Conservation (phyloP, 2,888 invertebrate genomes). For the Drosophila gaucha region DNA sequence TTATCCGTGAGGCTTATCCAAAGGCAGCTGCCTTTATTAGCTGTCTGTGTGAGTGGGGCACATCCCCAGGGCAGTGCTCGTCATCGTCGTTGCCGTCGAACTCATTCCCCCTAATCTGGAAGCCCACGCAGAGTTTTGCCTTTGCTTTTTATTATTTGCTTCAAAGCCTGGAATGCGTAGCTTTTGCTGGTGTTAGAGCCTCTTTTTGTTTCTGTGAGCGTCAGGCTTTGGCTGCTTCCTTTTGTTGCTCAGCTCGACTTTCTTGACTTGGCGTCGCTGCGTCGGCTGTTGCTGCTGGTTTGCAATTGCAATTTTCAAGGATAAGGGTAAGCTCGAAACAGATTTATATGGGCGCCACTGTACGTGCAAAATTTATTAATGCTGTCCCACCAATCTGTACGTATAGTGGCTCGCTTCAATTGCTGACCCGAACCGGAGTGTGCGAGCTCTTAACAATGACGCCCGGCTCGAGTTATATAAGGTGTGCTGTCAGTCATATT, state of each 20-base stretch:
- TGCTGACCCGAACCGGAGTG: conserved; percentile 10
- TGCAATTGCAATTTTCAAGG: conserved; percentile 82
- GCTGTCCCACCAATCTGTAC: conserved; percentile 24
- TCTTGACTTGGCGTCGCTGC: conserved; percentile 15
- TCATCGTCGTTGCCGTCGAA: conserved; percentile 24
- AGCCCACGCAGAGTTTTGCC: conserved; percentile 50
- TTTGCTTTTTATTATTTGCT: conserved; percentile 46
- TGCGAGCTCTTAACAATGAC: conserved; percentile 40
- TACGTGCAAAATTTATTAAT: conserved; percentile 79
- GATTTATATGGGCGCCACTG: conserved; percentile 71
- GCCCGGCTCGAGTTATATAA: conserved; percentile 60
- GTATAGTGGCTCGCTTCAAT: conserved; percentile 12
- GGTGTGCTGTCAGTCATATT: conserved; percentile 50
- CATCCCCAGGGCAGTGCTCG: conserved; percentile 56
- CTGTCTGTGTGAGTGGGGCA: conserved; percentile 52
- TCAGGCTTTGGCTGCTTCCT: conserved; percentile 16
- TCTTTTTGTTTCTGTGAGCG: conserved; percentile 20
- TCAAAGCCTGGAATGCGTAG: conserved; percentile 59
- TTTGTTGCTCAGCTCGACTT: conserved; percentile 5
- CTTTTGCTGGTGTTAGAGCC: conserved; percentile 21
- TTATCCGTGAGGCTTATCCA: conserved; percentile 72
- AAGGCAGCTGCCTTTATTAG: conserved; percentile 56
- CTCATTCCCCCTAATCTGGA: conserved; percentile 48
- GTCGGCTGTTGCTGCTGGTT: conserved; percentile 42
- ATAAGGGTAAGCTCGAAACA: conserved; percentile 72